These are phyloP conservation scores for Andrena minutula DNA, from an alignment of 2,888 invertebrate species.

Conservation along the genomic window DNA sequence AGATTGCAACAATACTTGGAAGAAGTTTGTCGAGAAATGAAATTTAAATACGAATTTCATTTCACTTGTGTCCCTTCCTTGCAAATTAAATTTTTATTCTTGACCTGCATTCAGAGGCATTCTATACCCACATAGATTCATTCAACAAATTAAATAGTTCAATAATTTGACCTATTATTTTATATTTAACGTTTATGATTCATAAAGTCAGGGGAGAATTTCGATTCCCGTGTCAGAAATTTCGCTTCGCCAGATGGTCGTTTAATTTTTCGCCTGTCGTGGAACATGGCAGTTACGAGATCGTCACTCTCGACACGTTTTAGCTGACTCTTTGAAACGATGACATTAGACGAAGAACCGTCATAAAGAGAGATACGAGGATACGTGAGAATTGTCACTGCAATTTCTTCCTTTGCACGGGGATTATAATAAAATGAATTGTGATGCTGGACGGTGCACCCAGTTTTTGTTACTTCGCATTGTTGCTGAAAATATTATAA, in stretches of 20 bases:
- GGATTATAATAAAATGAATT: background rate
- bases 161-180: too few species aligned
- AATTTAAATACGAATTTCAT: background rate
- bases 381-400: slow-evolving; percentile 29
- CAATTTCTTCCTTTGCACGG: background rate
- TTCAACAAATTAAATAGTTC: too few species aligned
- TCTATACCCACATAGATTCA: background rate
- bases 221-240: background rate
- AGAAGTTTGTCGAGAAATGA: background rate
- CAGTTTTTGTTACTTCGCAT: background rate
- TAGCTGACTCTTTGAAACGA: slow-evolving; percentile 41
- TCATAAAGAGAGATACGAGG: slow-evolving; percentile 37
- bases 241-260: background rate
- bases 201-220: background rate
- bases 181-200: background rate
- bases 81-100: background rate
- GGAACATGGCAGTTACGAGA: background rate
- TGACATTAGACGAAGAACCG: slow-evolving; percentile 28
- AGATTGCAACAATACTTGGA: background rate
- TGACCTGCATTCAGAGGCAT: background rate
- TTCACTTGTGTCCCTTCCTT: background rate
- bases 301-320: slow-evolving; percentile 36
- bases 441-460: background rate
- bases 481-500: too few species aligned
- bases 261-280: background rate